Evolutionary conservation across 2,888 invertebrate species (phyloP), one percentile per base, ranked within the genome.

Genomic region (Drosophila pseudotakahashii): DNA sequence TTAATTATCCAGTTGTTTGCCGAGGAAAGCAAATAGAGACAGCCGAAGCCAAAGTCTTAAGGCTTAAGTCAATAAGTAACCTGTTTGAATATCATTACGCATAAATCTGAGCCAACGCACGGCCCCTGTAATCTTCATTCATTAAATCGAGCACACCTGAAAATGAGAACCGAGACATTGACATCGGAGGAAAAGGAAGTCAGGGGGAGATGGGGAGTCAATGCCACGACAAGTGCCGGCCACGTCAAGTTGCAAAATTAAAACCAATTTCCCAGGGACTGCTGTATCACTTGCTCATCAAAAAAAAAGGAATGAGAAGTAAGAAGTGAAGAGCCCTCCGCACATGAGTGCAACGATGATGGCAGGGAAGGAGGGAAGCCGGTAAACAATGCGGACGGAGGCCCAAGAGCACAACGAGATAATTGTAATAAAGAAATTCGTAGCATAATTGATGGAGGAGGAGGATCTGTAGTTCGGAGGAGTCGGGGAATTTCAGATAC

Each of bases 231-330:
- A 57, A 54, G 68, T 44, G 55, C 60, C 14, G 16, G 69, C 52
- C 36, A 36, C 63, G 50, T 68, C 64, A 66, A 74, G 78, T 76
- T 69, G 76, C 78, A 68, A 69, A 67, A 66, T 77, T 75, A 79
- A 79, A 69, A 68, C 57, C 53, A 67, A 67, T 69, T 78, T 72
- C 64, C 71, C 63, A 63, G 44, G 51, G 69, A 48, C 82, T 83
- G 82, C 81, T 63, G 79, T 80, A 85, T 86, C 83, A 62, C 75
- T 53, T 50, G 53, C 67, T 45, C 77, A 83, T 83, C 74, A 61
- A 36, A 61, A 60, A n/a, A n/a, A 53, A 51, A 47, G 16, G 6
- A 30, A 30, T 2, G 32, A 36, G 9, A 23, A 42, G 13, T 10
- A 26, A 23, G 36, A 30, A 62, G 64, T 16, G 47, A 26, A 69